A percentile compares a stretch with the other conserved stretches of the same genome.
Evolutionary conservation across 2,113 vertebrate genomes (phyloP).

Genomic region (Vimba vimba): DNA sequence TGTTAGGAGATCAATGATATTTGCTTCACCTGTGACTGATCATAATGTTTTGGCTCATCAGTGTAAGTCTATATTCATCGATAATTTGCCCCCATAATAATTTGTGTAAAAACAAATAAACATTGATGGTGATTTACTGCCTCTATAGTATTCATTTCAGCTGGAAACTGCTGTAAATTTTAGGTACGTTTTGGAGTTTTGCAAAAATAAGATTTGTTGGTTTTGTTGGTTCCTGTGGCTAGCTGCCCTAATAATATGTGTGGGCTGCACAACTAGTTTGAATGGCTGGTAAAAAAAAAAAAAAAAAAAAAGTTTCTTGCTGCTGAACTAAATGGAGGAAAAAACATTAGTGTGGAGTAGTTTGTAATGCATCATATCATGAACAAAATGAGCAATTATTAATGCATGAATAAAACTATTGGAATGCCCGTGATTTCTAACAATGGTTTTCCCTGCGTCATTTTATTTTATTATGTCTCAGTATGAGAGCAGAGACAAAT

Average conservation of each 20-base stretch:
- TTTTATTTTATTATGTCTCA: slow-evolving; percentile 26
- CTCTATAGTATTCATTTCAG: background rate
- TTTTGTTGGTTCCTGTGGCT: too few species aligned
- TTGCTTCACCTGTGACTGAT: too few species aligned
- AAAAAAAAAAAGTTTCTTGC: too few species aligned
- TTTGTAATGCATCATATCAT: background rate
- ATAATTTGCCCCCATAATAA: background rate
- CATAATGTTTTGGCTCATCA: too few species aligned
- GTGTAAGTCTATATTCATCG: background rate
- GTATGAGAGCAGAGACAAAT: slow-evolving; percentile 21
- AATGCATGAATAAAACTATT: slow-evolving; percentile 10
- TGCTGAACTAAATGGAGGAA: background rate
- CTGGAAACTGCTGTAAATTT: background rate
- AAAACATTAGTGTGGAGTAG: background rate
- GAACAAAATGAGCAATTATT: slow-evolving; percentile 14
- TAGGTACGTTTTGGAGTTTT: background rate
- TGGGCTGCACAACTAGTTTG: background rate
- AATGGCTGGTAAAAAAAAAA: background rate
- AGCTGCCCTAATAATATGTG: too few species aligned
- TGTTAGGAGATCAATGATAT: too few species aligned
- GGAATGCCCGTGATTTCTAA: slow-evolving; percentile 3
- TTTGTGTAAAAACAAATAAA: background rate
- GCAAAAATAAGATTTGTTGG: background rate
- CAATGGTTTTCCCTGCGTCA: background rate
- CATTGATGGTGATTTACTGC: background rate